Evolutionary conservation across 2,888 invertebrate species (phyloP).

Genomic region (Zonitis immaculata): DNA sequence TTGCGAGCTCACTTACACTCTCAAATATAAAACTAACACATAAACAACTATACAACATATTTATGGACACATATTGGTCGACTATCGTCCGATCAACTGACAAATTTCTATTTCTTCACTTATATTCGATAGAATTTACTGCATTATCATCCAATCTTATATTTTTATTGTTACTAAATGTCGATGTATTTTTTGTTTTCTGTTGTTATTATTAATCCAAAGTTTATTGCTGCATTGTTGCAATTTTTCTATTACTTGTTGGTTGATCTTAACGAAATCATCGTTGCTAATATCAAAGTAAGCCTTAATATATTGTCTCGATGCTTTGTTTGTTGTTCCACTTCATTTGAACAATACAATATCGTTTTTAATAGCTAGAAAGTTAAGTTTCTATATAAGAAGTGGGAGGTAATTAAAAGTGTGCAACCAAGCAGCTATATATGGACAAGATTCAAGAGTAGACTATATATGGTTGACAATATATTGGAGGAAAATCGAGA

Average conservation of each 20-base stretch:
- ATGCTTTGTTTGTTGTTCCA: not conserved
- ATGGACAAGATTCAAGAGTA: constrained; percentile 27
- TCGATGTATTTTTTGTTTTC: not conserved
- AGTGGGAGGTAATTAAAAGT: constrained; percentile 34
- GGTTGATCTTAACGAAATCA: not conserved
- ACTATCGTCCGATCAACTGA: not conserved
- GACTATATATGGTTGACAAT: constrained; percentile 31
- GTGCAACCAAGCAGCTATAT: constrained; percentile 35
- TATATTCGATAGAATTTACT: not conserved
- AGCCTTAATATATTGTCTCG: not conserved
- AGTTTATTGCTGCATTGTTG: not conserved
- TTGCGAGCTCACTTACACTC: not conserved
- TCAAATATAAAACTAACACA: not conserved
- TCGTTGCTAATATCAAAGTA: not conserved
- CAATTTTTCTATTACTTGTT: not conserved
- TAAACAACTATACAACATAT: not conserved
- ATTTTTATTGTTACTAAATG: not conserved
- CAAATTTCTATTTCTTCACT: not conserved
- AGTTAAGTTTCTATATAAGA: not conserved
- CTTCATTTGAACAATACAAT: not conserved
- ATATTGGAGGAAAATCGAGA: constrained; percentile 30
- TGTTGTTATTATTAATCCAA: not conserved
- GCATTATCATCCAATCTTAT: not conserved
- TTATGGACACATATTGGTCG: not conserved
- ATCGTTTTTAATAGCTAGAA: not conserved